Evolutionary conservation across 2,888 invertebrate species (phyloP).

Genomic region (Papilio gigon): DNA sequence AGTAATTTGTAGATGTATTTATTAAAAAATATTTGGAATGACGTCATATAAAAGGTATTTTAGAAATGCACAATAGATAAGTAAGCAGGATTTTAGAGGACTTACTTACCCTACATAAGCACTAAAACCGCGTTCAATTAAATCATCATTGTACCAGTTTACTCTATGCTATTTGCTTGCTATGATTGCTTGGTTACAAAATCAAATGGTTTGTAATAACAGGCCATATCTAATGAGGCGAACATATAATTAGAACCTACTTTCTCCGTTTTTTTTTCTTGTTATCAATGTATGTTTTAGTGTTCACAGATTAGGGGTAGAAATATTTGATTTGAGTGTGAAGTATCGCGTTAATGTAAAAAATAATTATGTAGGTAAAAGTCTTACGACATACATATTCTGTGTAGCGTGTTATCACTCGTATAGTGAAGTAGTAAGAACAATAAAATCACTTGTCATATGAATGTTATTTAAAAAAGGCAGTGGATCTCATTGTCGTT

Average conservation of each 20-base stretch:
- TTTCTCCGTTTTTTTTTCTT: neutral
- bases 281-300: neutral
- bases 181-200: slow-evolving; percentile 4
- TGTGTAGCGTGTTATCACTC: neutral
- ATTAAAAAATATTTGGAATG: neutral
- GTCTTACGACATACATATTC: neutral
- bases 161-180: neutral
- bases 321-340: neutral
- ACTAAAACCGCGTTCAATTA: neutral
- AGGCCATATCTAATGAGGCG: neutral
- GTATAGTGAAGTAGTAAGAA: neutral
- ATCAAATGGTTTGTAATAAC: neutral
- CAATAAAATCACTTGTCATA: slow-evolving; percentile 24
- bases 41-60: neutral
- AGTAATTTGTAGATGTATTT: neutral
- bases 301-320: neutral
- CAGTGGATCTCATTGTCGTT: slow-evolving; percentile 32
- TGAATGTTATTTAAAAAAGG: slow-evolving; percentile 32
- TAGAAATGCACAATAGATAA: neutral
- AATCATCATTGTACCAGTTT: neutral
- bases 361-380: too few relatives aligned
- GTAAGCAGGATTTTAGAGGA: too few relatives aligned
- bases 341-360: too few relatives aligned
- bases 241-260: neutral
- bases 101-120: too few relatives aligned